A percentile compares a stretch with the other conserved stretches of the same genome.
Conservation (phyloP, 2,888 invertebrate species). For the Latrodectus elegans region DNA sequence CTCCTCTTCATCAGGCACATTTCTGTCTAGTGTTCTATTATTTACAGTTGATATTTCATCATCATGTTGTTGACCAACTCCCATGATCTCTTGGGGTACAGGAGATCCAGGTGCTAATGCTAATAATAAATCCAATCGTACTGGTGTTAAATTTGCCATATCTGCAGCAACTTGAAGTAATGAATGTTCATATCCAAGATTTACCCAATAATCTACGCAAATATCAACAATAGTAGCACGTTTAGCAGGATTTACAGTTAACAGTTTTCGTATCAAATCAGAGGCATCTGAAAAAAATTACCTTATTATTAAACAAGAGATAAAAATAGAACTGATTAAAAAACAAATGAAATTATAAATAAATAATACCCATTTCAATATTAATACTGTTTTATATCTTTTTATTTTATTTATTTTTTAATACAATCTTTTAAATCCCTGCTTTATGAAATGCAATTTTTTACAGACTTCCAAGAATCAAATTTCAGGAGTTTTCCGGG, state of each 20-base stretch:
- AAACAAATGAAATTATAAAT: not conserved
- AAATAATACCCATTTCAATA: no score
- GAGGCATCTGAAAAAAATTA: conserved; percentile 84
- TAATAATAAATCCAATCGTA: conserved; percentile 88
- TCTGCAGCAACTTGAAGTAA: conserved; percentile 91
- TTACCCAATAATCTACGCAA: conserved; percentile 98
- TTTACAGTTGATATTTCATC: conserved; percentile 11
- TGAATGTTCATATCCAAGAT: conserved; percentile 85
- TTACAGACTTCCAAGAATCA: not conserved
- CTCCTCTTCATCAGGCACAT: conserved; percentile 57
- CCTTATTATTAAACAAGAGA: not conserved
- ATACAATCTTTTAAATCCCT: not conserved
- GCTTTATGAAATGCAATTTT: not conserved
- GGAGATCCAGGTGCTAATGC: conserved; percentile 83
- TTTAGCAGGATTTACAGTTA: conserved; percentile 91
- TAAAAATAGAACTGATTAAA: conserved; percentile 22
- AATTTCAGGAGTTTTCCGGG: no score
- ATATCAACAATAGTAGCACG: conserved; percentile 95
- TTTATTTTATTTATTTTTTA: not conserved
- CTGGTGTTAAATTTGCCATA: conserved; percentile 91
- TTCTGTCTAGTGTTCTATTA: conserved; percentile 22
- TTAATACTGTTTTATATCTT: not conserved
- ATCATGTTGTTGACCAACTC: conserved; percentile 3
- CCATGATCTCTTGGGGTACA: conserved; percentile 63
- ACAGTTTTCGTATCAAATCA: conserved; percentile 92